Evolutionary conservation across 1,140 invertebrate genomes (phyloP).

Genomic region (Drosophila kepulauana): DNA sequence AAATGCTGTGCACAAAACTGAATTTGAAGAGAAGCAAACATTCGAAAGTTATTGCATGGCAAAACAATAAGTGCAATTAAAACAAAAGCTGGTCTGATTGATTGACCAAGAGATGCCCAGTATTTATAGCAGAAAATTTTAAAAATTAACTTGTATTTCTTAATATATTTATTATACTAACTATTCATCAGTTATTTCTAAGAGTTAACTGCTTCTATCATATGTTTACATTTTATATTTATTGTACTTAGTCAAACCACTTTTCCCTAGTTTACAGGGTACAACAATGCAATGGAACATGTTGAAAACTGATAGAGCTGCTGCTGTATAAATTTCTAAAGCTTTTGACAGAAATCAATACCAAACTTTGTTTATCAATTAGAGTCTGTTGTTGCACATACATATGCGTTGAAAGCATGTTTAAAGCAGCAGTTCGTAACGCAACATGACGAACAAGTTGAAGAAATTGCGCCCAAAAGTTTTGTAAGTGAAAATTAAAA

Average conservation of each 20-base stretch:
- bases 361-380: neutral
- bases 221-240: neutral
- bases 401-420: neutral
- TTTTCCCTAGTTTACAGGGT: neutral
- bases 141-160: too few relatives aligned
- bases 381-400: neutral
- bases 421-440: neutral
- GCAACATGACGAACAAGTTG: constrained; percentile 25
- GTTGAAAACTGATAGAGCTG: neutral
- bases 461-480: constrained; percentile 40
- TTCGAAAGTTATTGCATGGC: constrained; percentile 31
- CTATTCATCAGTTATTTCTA: too few relatives aligned
- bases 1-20: constrained; percentile 27
- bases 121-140: neutral
- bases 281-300: neutral
- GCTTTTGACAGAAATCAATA: too few relatives aligned
- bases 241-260: neutral
- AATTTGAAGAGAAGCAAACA: constrained; percentile 23
- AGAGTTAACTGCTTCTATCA: too few relatives aligned
- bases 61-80: constrained; percentile 23
- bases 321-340: too few relatives aligned
- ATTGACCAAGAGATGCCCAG: neutral
- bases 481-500: constrained; percentile 58
- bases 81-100: neutral
- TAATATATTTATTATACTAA: too few relatives aligned